Evolutionary conservation across 2,113 vertebrate genomes (phyloP).

Genomic region (Plestiodon gilberti): DNA sequence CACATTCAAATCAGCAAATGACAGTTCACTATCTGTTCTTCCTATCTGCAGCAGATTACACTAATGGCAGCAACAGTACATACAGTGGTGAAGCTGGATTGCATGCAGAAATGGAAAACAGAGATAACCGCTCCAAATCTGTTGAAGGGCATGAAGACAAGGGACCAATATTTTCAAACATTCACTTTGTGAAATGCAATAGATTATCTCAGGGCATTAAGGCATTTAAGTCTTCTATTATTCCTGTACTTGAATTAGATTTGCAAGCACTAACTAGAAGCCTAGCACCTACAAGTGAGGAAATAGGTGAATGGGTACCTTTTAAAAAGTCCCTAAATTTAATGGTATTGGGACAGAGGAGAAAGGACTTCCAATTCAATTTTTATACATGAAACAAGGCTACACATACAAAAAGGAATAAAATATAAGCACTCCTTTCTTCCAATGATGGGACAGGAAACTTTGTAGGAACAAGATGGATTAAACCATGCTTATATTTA

Average conservation of each 20-base stretch:
- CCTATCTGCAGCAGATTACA: accelerated
- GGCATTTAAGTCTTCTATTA: not conserved
- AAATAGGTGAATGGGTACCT: not conserved
- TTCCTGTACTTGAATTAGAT: not conserved
- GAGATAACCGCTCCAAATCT: not conserved
- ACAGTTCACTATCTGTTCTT: not conserved
- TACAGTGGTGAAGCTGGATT: accelerated
- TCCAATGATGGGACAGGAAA: too few relatives aligned
- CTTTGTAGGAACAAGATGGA: not conserved
- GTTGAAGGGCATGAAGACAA: accelerated
- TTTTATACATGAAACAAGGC: not conserved
- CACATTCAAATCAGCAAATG: not conserved
- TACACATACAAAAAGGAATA: too few relatives aligned
- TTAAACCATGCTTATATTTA: too few relatives aligned
- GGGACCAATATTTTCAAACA: slow-evolving; percentile 9
- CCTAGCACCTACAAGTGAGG: not conserved
- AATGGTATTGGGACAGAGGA: not conserved
- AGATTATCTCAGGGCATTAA: not conserved
- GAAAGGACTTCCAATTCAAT: not conserved
- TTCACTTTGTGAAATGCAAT: not conserved
- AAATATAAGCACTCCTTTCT: not conserved
- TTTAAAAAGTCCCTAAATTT: not conserved
- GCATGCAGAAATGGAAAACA: not conserved
- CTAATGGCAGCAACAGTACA: accelerated
- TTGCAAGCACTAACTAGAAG: not conserved